phyloP scores from a whole-genome alignment of 2,888 invertebrate species.

The Euzophera pinguis region DNA sequence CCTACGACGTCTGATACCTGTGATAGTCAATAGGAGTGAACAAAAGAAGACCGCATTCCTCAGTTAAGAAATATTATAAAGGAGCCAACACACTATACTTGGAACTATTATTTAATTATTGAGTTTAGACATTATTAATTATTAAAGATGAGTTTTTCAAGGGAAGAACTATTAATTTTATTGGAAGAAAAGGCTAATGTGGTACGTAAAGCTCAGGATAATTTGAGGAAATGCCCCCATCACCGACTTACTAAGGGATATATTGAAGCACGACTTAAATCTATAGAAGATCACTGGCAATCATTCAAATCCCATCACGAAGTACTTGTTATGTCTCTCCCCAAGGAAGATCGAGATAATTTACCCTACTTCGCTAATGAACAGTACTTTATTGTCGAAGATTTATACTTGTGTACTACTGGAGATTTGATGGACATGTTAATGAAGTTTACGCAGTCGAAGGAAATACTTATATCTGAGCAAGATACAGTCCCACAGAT shows the following conservation, averaged over 20 bases:
- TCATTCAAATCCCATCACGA: slow-evolving; percentile 18
- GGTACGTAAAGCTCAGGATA: slow-evolving; percentile 21
- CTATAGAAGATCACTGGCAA: slow-evolving; percentile 24
- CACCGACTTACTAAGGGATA: slow-evolving; percentile 23
- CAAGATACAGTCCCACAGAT: slow-evolving; percentile 1
- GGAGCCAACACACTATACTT: background rate
- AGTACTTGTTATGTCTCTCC: slow-evolving; percentile 10
- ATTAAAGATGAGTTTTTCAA: background rate
- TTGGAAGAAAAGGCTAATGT: slow-evolving; percentile 21
- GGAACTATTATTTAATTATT: background rate
- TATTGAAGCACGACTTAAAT: slow-evolving; percentile 20
- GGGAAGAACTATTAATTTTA: background rate
- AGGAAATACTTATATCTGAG: background rate
- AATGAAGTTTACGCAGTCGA: background rate
- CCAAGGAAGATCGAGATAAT: slow-evolving; percentile 13
- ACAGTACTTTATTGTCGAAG: slow-evolving; percentile 20
- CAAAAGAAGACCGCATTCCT: background rate
- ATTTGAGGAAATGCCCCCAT: slow-evolving; percentile 25
- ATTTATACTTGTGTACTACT: slow-evolving; percentile 17
- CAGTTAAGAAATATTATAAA: background rate
- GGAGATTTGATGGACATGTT: slow-evolving; percentile 14
- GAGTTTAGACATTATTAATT: background rate
- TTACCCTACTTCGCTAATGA: slow-evolving; percentile 3
- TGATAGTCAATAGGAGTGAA: background rate
- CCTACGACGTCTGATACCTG: background rate